Base-by-base conservation (phyloP, 2,888 invertebrate species). In the Nipponacmea schrenckii region DNA sequence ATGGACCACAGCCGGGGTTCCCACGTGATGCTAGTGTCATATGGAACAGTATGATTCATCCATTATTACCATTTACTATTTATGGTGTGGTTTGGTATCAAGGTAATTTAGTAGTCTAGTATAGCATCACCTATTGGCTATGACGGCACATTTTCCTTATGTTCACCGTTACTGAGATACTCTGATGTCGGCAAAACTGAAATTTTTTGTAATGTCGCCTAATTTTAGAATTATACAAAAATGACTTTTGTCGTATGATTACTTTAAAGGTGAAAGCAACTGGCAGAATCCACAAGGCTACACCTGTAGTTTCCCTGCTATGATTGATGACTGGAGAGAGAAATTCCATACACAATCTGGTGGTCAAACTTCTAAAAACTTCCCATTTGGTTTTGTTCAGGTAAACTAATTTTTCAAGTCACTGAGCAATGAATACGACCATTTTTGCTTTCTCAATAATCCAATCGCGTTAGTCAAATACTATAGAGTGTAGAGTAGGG, bases 11-110 rank as follows among this genome's bases (percentile, higher is more conserved):
- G 24, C 56, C 56, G 10, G 56, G 56, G 24, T 56, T 24, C 14
- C 56, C 56, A 2, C 20, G 56, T 20, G 56, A 56, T 20, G 20
- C 56, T 3, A 56, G 56, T 56, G 64, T 65, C 12, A 67, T 81
- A 39, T 82, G 80, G 79, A 80, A 82, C 69, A 77, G 78, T 2
- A 81, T 82, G 82, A 73, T 82, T 31, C 71, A 77, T 62, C 82
- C 82, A 17, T 68, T 82, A 10, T 65, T 79, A 14, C 70, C 74
- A 27, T 72, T 77, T 62, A 71, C 79, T 17, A 70, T 81, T 39
- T 76, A 74, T 65, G 82, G 81, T 15, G 74, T 74, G 39, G 69
- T 81, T 20, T 82, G 79, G 80, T 80, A 82, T 64, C 81, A 81
- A 56, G 56, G 56, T 56, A 56, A 39, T 39, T 5, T 39, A 8